Percentiles rank a stretch among this genome's conserved stretches.
These are phyloP conservation scores for Rhinolophus ferrumequinum DNA, from an alignment of 2,113 vertebrate species.

Conservation along the genomic window DNA sequence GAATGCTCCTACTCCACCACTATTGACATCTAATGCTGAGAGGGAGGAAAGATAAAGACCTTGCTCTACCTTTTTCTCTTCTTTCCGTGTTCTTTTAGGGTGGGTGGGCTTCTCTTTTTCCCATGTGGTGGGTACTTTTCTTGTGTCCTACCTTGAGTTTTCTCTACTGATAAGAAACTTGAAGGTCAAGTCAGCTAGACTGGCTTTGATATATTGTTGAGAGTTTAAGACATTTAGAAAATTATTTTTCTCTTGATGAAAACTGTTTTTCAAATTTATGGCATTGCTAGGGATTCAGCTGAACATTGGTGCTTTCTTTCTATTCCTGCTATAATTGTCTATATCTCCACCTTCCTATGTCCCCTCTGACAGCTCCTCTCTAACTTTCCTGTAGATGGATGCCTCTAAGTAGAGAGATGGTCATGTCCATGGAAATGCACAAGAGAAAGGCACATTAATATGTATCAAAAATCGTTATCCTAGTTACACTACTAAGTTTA, in stretches of 20 bases:
- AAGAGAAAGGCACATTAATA: not conserved
- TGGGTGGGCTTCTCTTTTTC: not conserved
- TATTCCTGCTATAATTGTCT: not conserved
- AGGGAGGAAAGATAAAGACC: not conserved
- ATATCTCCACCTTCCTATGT: not conserved
- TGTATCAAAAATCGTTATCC: not conserved
- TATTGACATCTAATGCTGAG: not conserved
- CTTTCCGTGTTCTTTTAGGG: not conserved
- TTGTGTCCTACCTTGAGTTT: not conserved
- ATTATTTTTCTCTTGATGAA: not conserved
- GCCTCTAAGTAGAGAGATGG: not conserved
- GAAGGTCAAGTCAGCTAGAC: not conserved
- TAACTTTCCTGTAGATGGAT: not conserved
- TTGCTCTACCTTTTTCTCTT: not conserved
- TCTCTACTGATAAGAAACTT: not conserved
- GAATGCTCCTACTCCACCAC: not conserved
- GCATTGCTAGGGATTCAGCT: not conserved
- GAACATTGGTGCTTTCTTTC: not conserved
- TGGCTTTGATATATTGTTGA: not conserved
- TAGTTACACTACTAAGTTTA: not conserved
- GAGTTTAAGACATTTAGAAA: constrained; percentile 3
- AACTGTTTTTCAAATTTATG: not conserved
- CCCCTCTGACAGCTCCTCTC: not conserved
- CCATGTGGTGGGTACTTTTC: not conserved
- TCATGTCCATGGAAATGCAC: not conserved